phyloP scores from a whole-genome alignment of 2,113 vertebrate species.

The Buteo buteo region DNA sequence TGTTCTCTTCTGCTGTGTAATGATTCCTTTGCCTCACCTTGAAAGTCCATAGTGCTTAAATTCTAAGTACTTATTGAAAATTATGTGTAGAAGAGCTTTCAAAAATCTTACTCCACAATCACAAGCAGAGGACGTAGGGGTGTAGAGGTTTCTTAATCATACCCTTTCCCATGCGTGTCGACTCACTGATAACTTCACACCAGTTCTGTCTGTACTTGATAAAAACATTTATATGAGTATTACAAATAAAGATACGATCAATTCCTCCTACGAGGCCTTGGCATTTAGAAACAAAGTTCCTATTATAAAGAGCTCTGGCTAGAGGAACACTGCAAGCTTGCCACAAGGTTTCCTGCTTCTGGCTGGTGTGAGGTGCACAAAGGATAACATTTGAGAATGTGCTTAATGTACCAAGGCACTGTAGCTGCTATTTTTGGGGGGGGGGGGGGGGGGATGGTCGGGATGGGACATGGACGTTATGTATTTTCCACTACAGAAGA shows the following conservation, averaged over 20 bases:
- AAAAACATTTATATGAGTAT: neutral
- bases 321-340: neutral
- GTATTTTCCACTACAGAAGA: neutral
- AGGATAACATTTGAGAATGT: neutral
- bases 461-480: too few species aligned
- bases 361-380: neutral
- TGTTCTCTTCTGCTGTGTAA: neutral
- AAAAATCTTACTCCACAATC: neutral
- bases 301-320: neutral
- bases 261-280: neutral
- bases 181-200: neutral
- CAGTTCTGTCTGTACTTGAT: neutral
- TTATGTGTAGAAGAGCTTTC: neutral
- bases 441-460: rapidly evolving
- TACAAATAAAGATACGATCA: neutral
- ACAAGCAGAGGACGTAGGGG: neutral
- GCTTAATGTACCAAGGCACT: neutral
- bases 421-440: neutral
- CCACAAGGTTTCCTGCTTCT: neutral
- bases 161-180: rapidly evolving
- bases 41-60: neutral
- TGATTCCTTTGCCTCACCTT: neutral
- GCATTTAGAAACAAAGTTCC: neutral
- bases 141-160: neutral
- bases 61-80: neutral